These are phyloP conservation scores for Pseudomyrmex concolor DNA, from an alignment of 1,140 invertebrate genomes.

Conservation along the genomic window DNA sequence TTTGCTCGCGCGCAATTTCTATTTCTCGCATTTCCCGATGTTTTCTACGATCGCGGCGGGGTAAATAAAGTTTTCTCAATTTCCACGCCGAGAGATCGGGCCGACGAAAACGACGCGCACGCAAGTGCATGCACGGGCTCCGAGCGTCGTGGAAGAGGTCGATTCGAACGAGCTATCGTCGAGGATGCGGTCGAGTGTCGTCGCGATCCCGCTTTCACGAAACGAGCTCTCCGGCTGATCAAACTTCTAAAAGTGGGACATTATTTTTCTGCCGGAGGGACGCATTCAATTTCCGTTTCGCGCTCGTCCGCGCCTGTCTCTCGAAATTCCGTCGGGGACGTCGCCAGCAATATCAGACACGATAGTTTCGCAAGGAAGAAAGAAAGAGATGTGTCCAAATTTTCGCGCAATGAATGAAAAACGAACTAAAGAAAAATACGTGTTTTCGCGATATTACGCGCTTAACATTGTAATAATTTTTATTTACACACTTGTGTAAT, in stretches of 20 bases:
- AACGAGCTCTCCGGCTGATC: conserved; percentile 75
- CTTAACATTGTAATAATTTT: neutral
- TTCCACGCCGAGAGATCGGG: conserved; percentile 65
- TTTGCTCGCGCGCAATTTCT: conserved; percentile 76
- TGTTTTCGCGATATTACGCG: neutral
- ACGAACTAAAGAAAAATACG: neutral
- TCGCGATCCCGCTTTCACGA: conserved; percentile 61
- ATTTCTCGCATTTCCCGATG: conserved; percentile 77
- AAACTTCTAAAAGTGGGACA: conserved; percentile 79
- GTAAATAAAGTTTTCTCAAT: conserved; percentile 82
- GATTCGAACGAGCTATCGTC: conserved; percentile 66
- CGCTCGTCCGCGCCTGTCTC: conserved; percentile 51
- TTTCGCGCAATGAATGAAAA: neutral
- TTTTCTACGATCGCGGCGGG: conserved; percentile 69
- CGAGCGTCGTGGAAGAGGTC: conserved; percentile 66
- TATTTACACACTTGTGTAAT: neutral
- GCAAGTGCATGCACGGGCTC: conserved; percentile 38
- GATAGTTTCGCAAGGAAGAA: conserved; percentile 20
- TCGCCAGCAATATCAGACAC: conserved; percentile 24
- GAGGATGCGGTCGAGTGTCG: conserved; percentile 40
- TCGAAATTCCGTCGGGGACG: conserved; percentile 4
- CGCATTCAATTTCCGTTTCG: conserved; percentile 82
- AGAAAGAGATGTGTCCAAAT: neutral
- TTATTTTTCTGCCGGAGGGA: conserved; percentile 77
- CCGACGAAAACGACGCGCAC: conserved; percentile 47